phyloP scores from a whole-genome alignment of 2,888 invertebrate genomes.

The Ramazzottius varieornatus region DNA sequence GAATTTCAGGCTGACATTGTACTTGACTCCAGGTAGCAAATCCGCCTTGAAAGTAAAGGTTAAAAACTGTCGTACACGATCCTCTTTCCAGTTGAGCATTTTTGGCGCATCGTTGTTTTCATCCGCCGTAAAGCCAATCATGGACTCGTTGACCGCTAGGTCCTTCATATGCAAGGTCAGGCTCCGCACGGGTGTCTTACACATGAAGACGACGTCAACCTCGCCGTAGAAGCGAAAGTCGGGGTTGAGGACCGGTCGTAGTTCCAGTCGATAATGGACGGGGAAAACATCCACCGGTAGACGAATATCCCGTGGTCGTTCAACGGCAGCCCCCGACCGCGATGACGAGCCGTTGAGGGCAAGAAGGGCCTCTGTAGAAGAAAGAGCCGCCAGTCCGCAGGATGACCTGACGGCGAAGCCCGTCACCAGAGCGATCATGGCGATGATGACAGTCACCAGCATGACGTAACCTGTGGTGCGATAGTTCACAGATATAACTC shows the following conservation, averaged over 20 bases:
- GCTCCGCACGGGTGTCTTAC: slow-evolving; percentile 11
- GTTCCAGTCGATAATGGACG: slow-evolving; percentile 35
- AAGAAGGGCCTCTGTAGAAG: neutral
- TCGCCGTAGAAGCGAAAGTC: slow-evolving; percentile 14
- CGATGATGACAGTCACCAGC: slow-evolving; percentile 1
- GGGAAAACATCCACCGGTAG: slow-evolving; percentile 52
- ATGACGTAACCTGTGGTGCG: no score
- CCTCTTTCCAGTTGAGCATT: neutral
- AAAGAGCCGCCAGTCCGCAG: neutral
- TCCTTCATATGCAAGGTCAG: slow-evolving; percentile 21
- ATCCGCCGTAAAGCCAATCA: slow-evolving; percentile 20
- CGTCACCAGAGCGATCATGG: neutral
- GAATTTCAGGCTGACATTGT: neutral
- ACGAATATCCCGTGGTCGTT: slow-evolving; percentile 29
- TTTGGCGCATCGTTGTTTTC: neutral
- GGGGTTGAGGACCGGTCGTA: slow-evolving; percentile 16
- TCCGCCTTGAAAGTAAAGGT: neutral
- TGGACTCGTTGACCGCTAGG: slow-evolving; percentile 34
- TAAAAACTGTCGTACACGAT: neutral
- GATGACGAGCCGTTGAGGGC: neutral
- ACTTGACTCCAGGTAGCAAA: neutral
- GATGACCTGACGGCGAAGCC: neutral
- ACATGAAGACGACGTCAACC: slow-evolving; percentile 13
- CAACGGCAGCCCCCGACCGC: no score
- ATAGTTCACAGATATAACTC: no score